These are phyloP conservation scores for Dryococelus australis DNA, from an alignment of 2,888 invertebrate genomes.

Conservation along the genomic window DNA sequence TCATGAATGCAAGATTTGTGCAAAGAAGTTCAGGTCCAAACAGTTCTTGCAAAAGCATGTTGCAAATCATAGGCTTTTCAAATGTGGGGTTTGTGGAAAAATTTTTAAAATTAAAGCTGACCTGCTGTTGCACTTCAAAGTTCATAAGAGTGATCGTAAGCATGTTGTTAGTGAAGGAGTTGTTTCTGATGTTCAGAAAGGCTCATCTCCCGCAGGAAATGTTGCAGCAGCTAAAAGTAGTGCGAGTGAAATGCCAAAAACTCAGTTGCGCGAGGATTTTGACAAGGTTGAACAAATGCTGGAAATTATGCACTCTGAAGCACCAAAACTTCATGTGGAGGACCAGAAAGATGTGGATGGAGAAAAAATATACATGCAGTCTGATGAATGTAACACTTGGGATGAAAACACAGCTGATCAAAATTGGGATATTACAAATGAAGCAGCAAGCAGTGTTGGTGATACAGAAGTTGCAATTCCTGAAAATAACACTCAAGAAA, in stretches of 20 bases:
- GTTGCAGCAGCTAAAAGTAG: background rate
- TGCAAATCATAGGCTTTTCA: conserved; percentile 34
- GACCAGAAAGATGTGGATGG: background rate
- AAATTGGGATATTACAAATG: conserved; percentile 1
- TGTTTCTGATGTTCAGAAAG: background rate
- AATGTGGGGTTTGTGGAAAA: conserved; percentile 39
- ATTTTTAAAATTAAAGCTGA: conserved; percentile 32
- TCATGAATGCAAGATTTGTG: conserved; percentile 39
- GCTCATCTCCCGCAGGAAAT: background rate
- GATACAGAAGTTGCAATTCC: background rate
- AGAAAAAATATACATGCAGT: background rate
- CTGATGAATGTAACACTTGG: background rate
- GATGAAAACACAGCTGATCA: background rate
- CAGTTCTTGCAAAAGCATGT: conserved; percentile 32
- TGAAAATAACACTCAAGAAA: background rate
- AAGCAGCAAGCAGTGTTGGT: background rate
- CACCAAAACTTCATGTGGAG: background rate
- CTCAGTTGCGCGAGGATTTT: conserved; percentile 1
- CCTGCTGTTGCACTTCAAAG: conserved; percentile 37
- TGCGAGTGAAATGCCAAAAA: conserved; percentile 16
- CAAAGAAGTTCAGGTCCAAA: conserved; percentile 37
- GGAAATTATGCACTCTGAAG: conserved; percentile 36
- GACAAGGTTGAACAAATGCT: conserved; percentile 35
- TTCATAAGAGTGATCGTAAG: conserved; percentile 28
- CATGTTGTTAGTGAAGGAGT: background rate